These are phyloP conservation scores for Rugalucina vietnamica DNA, from an alignment of 2,888 invertebrate species.

Conservation along the genomic window DNA sequence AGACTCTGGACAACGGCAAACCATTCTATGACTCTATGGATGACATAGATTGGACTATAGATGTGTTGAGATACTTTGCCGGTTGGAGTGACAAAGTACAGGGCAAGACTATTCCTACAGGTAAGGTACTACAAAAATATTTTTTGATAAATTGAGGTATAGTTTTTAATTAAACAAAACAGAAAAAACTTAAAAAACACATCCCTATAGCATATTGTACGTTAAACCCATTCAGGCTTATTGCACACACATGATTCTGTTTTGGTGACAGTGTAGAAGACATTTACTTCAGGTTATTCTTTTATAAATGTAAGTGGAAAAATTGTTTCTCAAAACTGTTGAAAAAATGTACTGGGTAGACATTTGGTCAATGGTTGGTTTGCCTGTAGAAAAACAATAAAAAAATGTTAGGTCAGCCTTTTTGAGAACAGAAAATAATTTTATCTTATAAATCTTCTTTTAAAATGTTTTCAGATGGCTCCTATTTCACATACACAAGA, in stretches of 20 bases:
- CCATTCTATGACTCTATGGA: conserved; percentile 90
- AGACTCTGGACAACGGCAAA: conserved; percentile 98
- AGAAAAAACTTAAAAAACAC: not conserved
- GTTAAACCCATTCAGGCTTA: too few species aligned
- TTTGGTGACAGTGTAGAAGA: too few species aligned
- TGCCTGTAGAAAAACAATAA: too few species aligned
- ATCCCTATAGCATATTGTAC: not conserved
- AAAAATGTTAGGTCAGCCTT: not conserved
- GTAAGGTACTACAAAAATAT: too few species aligned
- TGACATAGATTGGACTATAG: conserved; percentile 81
- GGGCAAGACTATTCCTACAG: conserved; percentile 88
- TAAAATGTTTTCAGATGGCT: conserved; percentile 74
- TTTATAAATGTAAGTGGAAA: too few species aligned
- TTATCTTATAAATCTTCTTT: not conserved
- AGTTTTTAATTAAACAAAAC: not conserved
- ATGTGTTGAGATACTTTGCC: conserved; percentile 91
- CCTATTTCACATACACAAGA: conserved; percentile 80
- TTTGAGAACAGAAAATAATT: not conserved
- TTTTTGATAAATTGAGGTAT: not conserved
- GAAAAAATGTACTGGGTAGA: too few species aligned
- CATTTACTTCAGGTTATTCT: too few species aligned
- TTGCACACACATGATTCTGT: too few species aligned
- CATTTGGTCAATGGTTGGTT: too few species aligned
- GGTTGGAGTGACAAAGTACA: conserved; percentile 97
- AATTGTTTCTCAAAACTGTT: too few species aligned